These are phyloP conservation scores for Eolophus roseicapilla DNA, from an alignment of 2,113 vertebrate genomes.

Conservation along the genomic window DNA sequence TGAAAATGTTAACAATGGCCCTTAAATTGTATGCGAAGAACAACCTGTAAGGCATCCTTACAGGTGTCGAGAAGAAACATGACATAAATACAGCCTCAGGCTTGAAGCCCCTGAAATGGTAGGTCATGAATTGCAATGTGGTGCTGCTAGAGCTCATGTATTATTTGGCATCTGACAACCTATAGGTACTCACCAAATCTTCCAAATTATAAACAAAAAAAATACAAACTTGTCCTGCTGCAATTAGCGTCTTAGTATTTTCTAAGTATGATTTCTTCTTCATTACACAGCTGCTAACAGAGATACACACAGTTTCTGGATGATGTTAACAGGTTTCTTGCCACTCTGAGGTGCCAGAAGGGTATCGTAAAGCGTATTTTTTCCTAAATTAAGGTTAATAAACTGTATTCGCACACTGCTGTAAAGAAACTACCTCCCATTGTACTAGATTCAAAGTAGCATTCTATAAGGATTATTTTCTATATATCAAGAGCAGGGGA, in stretches of 20 bases:
- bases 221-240: not conserved
- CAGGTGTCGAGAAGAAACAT: rapidly evolving
- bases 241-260: not conserved
- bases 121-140: not conserved
- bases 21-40: not conserved
- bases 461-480: not conserved
- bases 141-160: not conserved
- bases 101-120: rapidly evolving
- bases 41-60: not conserved
- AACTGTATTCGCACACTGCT: not conserved
- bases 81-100: not conserved
- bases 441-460: not conserved
- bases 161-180: not conserved
- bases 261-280: not conserved
- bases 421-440: not conserved
- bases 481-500: not conserved
- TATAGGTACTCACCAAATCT: not conserved
- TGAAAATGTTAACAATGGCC: too few relatives aligned
- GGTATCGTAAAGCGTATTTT: not conserved
- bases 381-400: not conserved
- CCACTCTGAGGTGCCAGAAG: not conserved
- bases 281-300: rapidly evolving
- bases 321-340: not conserved
- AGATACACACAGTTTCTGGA: not conserved
- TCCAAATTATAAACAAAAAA: not conserved